A percentile compares a stretch with the other conserved stretches of the same genome.
Conservation (phyloP, 1,140 invertebrate genomes). For the Episyrphus balteatus region DNA sequence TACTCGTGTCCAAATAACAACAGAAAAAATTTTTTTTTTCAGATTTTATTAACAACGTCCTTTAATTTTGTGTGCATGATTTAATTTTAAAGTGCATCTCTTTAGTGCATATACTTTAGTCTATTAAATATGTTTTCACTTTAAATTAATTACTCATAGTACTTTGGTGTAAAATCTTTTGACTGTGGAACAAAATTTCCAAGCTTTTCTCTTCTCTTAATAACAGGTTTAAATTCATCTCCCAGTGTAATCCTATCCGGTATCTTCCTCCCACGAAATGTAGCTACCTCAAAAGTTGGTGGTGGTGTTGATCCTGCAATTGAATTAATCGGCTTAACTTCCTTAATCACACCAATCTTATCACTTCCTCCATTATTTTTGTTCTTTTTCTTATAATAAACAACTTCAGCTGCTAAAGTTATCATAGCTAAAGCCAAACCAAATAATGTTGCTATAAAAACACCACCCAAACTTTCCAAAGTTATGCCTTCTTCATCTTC, state of each 20-base stretch:
- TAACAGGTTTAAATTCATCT: no score
- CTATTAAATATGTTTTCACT: no score
- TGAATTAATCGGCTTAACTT: conserved; percentile 16
- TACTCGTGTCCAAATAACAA: no score
- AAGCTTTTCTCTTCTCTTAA: no score
- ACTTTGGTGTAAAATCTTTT: no score
- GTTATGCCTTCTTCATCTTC: conserved; percentile 81
- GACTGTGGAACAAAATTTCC: no score
- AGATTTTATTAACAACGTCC: no score
- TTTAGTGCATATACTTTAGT: no score
- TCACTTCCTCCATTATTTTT: conserved; percentile 5
- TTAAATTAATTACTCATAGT: no score
- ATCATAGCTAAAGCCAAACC: conserved; percentile 72
- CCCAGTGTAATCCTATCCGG: background rate
- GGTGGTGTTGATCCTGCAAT: conserved; percentile 12
- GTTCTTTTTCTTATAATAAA: conserved; percentile 56
- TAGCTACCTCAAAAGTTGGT: conserved; percentile 22
- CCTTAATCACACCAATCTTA: conserved; percentile 5
- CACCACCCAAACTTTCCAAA: conserved; percentile 75
- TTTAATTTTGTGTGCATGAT: no score
- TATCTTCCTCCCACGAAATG: conserved; percentile 17
- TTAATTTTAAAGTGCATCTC: no score
- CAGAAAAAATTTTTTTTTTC: no score
- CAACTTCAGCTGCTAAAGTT: conserved; percentile 64
- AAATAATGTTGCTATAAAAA: conserved; percentile 79